phyloP scores from a whole-genome alignment of 2,888 invertebrate species.

The Nomada ruficornis region DNA sequence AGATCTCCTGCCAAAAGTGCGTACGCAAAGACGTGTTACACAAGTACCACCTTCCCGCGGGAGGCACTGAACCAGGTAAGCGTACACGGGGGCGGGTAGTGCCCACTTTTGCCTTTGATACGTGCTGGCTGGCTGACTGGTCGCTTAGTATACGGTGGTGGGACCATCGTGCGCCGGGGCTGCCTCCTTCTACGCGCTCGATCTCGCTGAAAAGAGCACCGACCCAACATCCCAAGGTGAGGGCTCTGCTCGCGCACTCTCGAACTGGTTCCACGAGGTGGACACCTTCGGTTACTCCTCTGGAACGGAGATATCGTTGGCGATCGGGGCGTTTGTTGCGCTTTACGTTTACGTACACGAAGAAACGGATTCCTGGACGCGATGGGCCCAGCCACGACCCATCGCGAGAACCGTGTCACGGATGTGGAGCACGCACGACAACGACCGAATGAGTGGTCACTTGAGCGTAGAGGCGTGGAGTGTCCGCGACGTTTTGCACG shows the following conservation, averaged over 20 bases:
- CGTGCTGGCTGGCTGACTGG: conserved; percentile 48
- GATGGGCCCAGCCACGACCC: conserved; percentile 65
- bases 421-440: conserved; percentile 82
- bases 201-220: conserved; percentile 64
- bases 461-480: not conserved
- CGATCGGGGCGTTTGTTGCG: not conserved
- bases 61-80: conserved; percentile 51
- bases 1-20: conserved; percentile 78
- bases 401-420: conserved; percentile 83
- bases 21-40: conserved; percentile 47
- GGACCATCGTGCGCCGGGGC: conserved; percentile 49
- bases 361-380: conserved; percentile 29
- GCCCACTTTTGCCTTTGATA: conserved; percentile 70
- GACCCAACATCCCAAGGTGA: conserved; percentile 56
- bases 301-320: not conserved
- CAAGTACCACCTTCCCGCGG: conserved; percentile 75
- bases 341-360: conserved; percentile 10
- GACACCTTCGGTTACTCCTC: conserved; percentile 15
- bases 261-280: conserved; percentile 61
- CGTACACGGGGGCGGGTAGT: conserved; percentile 55
- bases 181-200: conserved; percentile 58
- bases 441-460: conserved; percentile 35
- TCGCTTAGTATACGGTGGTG: conserved; percentile 56
- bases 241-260: conserved; percentile 18
- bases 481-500: too few species aligned